Conservation (phyloP, 1,140 invertebrate species). For the Tetraneura akinire region DNA sequence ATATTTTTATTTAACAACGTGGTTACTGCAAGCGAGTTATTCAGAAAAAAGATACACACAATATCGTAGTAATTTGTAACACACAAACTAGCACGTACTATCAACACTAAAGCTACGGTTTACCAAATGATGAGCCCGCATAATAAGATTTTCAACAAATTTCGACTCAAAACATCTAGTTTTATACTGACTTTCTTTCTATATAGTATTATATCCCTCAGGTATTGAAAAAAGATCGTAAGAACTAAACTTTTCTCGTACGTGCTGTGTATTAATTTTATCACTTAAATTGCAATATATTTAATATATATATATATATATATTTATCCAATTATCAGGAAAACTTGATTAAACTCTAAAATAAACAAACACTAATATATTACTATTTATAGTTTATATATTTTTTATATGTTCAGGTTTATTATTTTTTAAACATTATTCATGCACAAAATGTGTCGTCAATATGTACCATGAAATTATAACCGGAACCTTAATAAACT, state of each 20-base stretch:
- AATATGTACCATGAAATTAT: constrained; percentile 40
- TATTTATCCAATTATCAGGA: neutral
- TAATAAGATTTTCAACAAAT: constrained; percentile 31
- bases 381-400: neutral
- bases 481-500: constrained; percentile 33
- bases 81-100: neutral
- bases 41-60: neutral
- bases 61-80: constrained; percentile 24
- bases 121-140: neutral
- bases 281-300: neutral
- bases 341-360: neutral
- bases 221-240: neutral
- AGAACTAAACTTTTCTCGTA: constrained; percentile 11
- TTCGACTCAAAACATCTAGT: neutral
- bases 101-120: constrained; percentile 16
- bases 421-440: neutral
- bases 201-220: neutral
- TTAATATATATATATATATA: neutral
- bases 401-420: neutral
- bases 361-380: constrained; percentile 9
- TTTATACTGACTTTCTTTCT: neutral
- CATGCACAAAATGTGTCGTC: neutral
- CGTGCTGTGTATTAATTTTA: constrained; percentile 35
- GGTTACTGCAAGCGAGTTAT: neutral
- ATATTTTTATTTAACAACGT: neutral